phyloP scores from a whole-genome alignment of 2,113 vertebrate genomes.

The Pterophyllum scalare region DNA sequence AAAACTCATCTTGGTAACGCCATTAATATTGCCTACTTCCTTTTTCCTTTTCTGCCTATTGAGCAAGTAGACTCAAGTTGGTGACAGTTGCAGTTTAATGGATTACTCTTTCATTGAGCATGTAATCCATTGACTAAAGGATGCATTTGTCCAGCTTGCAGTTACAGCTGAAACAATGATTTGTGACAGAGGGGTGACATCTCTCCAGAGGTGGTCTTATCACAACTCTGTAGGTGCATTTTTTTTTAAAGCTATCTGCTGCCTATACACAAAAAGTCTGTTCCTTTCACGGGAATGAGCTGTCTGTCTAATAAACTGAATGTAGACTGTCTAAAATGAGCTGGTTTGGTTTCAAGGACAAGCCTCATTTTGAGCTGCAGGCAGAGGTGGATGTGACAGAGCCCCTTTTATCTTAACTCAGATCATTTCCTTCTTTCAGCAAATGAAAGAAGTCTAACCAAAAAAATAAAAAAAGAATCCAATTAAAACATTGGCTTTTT shows the following conservation, averaged over 20 bases:
- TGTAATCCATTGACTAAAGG: background rate
- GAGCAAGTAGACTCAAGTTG: background rate
- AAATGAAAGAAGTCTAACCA: conserved; percentile 3
- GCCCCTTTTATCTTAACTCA: conserved; percentile 17
- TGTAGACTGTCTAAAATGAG: background rate
- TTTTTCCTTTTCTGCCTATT: background rate
- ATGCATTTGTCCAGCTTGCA: background rate
- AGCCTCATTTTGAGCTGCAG: background rate
- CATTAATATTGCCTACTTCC: background rate
- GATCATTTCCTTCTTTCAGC: background rate
- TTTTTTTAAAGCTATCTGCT: conserved; percentile 22
- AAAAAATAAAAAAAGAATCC: background rate
- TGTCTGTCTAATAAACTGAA: background rate
- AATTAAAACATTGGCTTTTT: background rate
- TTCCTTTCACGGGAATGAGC: background rate
- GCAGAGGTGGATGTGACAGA: conserved; percentile 22
- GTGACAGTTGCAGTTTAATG: background rate
- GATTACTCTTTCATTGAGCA: background rate
- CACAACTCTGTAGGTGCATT: conserved; percentile 15
- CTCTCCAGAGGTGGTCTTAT: conserved; percentile 41
- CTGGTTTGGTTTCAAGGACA: conserved; percentile 6
- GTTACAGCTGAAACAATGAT: conserved; percentile 7
- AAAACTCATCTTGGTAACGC: background rate
- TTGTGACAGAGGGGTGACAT: conserved; percentile 37
- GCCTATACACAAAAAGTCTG: conserved; percentile 38